A percentile compares a stretch with the other conserved stretches of the same genome.
These are phyloP conservation scores for Eudemis profundana DNA, from an alignment of 2,888 invertebrate genomes.

Conservation along the genomic window DNA sequence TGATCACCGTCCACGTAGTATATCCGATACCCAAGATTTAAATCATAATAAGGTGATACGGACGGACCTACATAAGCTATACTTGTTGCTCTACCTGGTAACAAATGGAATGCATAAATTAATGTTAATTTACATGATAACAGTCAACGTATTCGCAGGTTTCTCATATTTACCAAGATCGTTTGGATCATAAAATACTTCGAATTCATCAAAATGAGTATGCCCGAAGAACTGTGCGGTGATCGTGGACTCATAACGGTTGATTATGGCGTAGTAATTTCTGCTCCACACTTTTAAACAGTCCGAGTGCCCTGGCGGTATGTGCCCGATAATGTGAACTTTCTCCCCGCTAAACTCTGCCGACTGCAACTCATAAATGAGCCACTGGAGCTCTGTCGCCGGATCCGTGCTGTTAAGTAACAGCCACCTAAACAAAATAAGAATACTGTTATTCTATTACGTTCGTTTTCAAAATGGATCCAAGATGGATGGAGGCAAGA, in stretches of 20 bases:
- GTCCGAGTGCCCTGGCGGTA: conserved; percentile 97
- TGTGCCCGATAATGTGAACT: conserved; percentile 98
- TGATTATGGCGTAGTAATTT: conserved; percentile 95
- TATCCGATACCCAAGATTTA: conserved; percentile 98
- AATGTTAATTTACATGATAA: background rate
- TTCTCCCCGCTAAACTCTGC: conserved; percentile 97
- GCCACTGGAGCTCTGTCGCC: conserved; percentile 97
- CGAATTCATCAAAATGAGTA: conserved; percentile 97
- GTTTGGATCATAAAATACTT: conserved; percentile 95
- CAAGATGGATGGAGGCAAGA: background rate
- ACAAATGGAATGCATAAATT: conserved; percentile 44
- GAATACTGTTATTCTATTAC: background rate
- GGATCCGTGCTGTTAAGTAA: conserved; percentile 98
- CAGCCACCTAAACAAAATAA: conserved; percentile 88
- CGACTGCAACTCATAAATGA: conserved; percentile 96
- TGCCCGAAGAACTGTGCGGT: conserved; percentile 98
- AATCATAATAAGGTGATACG: conserved; percentile 95
- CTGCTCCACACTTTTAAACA: conserved; percentile 98
- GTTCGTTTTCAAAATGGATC: background rate
- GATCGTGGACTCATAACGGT: conserved; percentile 95
- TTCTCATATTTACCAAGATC: conserved; percentile 87
- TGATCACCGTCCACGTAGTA: conserved; percentile 98
- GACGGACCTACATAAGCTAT: conserved; percentile 97
- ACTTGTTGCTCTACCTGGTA: conserved; percentile 90
- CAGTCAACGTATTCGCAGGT: background rate